Evolutionary conservation across 2,888 invertebrate species (phyloP).

Genomic region (Lasioglossum pauxillum): DNA sequence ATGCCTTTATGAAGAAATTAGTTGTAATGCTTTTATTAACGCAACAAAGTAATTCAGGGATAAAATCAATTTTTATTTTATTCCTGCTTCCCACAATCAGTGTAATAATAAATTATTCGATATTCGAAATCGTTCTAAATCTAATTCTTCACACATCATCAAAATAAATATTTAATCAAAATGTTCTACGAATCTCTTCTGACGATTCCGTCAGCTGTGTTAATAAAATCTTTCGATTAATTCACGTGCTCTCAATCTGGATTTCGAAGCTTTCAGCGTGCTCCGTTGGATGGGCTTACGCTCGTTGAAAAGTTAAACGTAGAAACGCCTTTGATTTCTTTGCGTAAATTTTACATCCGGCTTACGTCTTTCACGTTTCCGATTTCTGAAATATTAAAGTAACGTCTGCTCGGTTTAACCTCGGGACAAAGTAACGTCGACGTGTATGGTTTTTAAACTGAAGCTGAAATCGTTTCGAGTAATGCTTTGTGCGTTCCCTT

Average conservation of each 20-base stretch:
- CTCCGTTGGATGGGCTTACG: neutral
- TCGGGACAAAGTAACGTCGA: constrained; percentile 2
- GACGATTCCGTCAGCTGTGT: neutral
- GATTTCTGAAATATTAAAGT: constrained; percentile 10
- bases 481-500: neutral
- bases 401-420: constrained; percentile 1
- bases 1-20: no score
- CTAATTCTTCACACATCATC: neutral
- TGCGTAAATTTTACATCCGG: neutral
- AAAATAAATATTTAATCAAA: no score
- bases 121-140: neutral
- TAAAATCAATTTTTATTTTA: no score
- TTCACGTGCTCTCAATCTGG: neutral
- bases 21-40: no score
- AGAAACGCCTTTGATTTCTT: neutral
- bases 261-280: neutral
- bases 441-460: neutral
- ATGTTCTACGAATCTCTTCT: neutral
- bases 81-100: no score
- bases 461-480: neutral
- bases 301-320: neutral
- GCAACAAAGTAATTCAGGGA: no score
- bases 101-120: neutral
- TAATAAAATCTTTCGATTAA: neutral
- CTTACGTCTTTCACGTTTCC: constrained; percentile 4